Percentiles rank a stretch among this genome's conserved stretches.
These are phyloP conservation scores for Xylocampa areola DNA, from an alignment of 2,888 invertebrate genomes.

Conservation along the genomic window DNA sequence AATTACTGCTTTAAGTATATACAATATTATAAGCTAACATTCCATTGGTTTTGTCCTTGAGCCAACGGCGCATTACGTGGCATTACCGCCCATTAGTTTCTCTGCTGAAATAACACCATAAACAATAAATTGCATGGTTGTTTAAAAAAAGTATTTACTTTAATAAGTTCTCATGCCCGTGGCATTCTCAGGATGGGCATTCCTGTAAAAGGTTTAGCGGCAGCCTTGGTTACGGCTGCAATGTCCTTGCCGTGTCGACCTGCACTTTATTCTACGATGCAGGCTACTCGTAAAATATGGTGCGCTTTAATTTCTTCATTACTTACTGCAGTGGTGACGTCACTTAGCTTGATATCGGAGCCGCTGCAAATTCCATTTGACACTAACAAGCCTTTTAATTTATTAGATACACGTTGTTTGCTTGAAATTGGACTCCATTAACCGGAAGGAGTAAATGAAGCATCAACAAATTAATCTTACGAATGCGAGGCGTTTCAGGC, in stretches of 20 bases:
- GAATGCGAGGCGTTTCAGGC: constrained; percentile 21
- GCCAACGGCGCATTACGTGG: constrained; percentile 8
- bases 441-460: constrained; percentile 39
- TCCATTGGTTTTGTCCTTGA: constrained; percentile 18
- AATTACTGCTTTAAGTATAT: constrained; percentile 5
- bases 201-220: constrained; percentile 21
- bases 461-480: constrained; percentile 37
- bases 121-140: constrained; percentile 16
- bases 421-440: constrained; percentile 43
- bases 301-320: constrained; percentile 36
- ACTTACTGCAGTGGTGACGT: constrained; percentile 47
- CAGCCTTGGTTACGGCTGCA: constrained; percentile 54
- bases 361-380: constrained; percentile 26
- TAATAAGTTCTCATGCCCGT: constrained; percentile 29
- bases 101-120: constrained; percentile 6
- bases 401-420: constrained; percentile 28
- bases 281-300: constrained; percentile 34
- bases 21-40: constrained; percentile 11
- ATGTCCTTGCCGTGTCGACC: constrained; percentile 61
- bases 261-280: constrained; percentile 49
- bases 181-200: constrained; percentile 36
- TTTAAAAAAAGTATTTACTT: constrained; percentile 13
- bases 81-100: constrained; percentile 7
- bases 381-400: constrained; percentile 38
- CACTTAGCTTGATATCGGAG: constrained; percentile 31